Evolutionary conservation across 2,113 vertebrate species (phyloP).

Genomic region (Phainopepla nitens): DNA sequence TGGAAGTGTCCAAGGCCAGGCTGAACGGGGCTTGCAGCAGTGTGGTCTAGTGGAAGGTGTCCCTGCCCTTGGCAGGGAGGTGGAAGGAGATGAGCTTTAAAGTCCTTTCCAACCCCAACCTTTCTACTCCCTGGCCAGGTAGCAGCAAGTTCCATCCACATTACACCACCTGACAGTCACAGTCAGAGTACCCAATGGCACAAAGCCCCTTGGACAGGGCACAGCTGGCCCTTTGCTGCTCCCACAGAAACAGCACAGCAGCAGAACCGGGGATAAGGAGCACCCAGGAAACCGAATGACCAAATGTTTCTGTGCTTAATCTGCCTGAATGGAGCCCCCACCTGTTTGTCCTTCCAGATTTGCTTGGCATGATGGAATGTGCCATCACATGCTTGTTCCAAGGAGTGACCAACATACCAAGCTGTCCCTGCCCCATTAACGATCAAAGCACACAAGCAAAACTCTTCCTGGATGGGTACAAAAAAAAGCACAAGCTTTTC

Average conservation of each 20-base stretch:
- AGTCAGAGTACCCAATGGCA: not conserved
- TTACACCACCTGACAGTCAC: not conserved
- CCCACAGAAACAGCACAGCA: not conserved
- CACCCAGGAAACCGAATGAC: not conserved
- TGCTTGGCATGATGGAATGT: not conserved
- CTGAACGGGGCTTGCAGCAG: not conserved
- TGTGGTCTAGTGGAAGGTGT: not conserved
- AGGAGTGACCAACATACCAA: not conserved
- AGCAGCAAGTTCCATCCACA: not conserved
- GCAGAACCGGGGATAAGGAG: not conserved
- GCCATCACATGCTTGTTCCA: not conserved
- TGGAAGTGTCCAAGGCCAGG: not conserved
- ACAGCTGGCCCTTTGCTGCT: not conserved
- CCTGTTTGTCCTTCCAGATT: not conserved
- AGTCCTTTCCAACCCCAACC: not conserved
- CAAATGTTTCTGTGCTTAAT: not conserved
- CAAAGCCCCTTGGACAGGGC: not conserved
- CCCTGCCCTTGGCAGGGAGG: not conserved
- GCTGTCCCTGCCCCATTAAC: not conserved
- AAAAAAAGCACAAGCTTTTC: not conserved
- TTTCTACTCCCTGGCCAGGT: not conserved
- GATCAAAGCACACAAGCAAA: not conserved
- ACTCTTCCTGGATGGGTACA: not conserved
- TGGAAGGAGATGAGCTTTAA: not conserved
- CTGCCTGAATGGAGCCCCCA: not conserved